These are phyloP conservation scores for Urocolius indicus DNA, from an alignment of 2,113 vertebrate species.

Conservation along the genomic window DNA sequence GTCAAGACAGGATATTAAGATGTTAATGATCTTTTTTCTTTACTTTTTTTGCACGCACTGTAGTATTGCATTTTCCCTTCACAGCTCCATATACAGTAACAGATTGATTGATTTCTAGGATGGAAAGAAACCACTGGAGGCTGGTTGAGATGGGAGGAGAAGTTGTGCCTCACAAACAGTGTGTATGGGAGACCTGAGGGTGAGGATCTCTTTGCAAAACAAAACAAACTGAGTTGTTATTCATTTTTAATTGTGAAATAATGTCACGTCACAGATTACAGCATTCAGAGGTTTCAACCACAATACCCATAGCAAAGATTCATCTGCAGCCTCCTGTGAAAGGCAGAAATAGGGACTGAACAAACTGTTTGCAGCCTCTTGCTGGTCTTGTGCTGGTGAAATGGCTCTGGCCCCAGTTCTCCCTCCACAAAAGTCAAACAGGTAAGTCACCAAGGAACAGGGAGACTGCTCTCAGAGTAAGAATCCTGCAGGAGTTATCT, in stretches of 20 bases:
- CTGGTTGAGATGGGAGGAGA: neutral
- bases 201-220: neutral
- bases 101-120: neutral
- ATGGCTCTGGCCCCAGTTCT: neutral
- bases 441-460: neutral
- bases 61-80: neutral
- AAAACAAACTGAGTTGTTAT: neutral
- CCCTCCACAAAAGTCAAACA: neutral
- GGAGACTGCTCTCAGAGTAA: neutral
- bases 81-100: neutral
- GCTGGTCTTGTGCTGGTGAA: neutral
- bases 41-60: neutral
- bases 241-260: neutral
- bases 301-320: neutral
- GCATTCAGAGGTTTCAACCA: neutral
- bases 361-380: neutral
- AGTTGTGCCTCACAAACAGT: neutral
- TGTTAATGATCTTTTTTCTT: slow-evolving; percentile 70
- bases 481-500: neutral
- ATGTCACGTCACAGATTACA: neutral
- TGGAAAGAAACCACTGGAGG: neutral
- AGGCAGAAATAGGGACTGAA: neutral
- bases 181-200: neutral
- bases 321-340: neutral
- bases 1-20: slow-evolving; percentile 74